Evolutionary conservation across 2,888 invertebrate species (phyloP), one percentile per base, ranked within the genome.

Genomic region (Ormia ochracea): DNA sequence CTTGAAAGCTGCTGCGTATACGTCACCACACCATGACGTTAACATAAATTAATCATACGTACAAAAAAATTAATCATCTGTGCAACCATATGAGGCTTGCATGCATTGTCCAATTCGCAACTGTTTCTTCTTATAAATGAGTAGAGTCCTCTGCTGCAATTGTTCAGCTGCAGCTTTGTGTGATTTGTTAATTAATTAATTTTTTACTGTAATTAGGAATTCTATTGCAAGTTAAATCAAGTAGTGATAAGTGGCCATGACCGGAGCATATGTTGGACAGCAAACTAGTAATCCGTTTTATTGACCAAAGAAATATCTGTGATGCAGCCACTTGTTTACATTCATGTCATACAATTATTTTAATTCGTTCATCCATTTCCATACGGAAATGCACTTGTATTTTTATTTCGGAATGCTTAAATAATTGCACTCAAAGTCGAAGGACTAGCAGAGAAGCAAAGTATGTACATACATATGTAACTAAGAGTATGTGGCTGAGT

Each of bases 251-350:
- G 50, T 50, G 48, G 14, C 23, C 33, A 33, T 45, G 23, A 26
- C 5, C 26, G 1, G 17, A 41, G 28, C 72, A 73, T 63, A 43
- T 56, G 43, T 41, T 72, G 41, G 17, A 43, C 10, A 33, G n/a
- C 31, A 61, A 72, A 45, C 54, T 54, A 56, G 36, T 73, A 28
- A n/a, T 54, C 33, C 17, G 61, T 54, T 61, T 72, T 9, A 56
- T 63, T 56, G 36, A 45, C 17, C 21, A 56, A 19, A 45, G 21
- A 14, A 48, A 7, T 10, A 33, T 21, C 48, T n/a, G n/a, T 52
- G 31, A 45, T 54, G 52, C 43, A 63, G 9, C 23, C 26, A 54
- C 12, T 9, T 17, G n/a, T n/a, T n/a, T 38, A 3, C 19, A 19
- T 19, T 59, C 26, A n/a, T n/a, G 9, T 12, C 10, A 7, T n/a